Base-by-base conservation (phyloP, 2,888 invertebrate genomes). In the Parapristionchus giblindavisi region DNA sequence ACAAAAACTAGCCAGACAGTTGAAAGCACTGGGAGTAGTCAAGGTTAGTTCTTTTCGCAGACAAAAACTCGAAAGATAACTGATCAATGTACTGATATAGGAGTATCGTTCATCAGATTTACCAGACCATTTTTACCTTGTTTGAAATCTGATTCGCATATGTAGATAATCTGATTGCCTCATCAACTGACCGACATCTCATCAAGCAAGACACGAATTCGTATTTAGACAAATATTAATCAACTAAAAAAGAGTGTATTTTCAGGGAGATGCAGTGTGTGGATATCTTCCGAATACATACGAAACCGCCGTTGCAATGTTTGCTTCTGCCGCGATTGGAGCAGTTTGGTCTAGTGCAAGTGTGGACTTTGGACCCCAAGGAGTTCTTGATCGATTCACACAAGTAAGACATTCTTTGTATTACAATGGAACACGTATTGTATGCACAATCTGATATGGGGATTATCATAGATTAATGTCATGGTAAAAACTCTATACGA, bases 331-430 rank as follows among this genome's bases (percentile, higher is more conserved):
- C 1, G 89, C 90, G 77, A 85, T 91, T 29, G 91, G 68, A 38
- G 91, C 91, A 3, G 88, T 90, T 0, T 91, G 91, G 91, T 90
- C 90, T 70, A 90, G 90, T 6, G 90, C 91, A 0, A 90, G 90
- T 2, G 90, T 91, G 2, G 91, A 91, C 82, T 91, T 91, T 85
- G 91, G 91, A 77, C 89, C 89, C 34, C 88, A 89, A 77, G 90
- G 85, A 17, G 86, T 86, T 24, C 77, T 85, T 24, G 86, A 85
- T 63, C 75, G 86, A 32, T 84, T 84, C 66, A 56, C 60, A 43
- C 85, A 85, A 77, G 83, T 84, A 65, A 38, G 38, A 8, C 36
- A 74, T n/a, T n/a, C n/a, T n/a, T n/a, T n/a, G n/a, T n/a, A n/a
- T n/a, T n/a, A n/a, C n/a, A n/a, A n/a, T n/a, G n/a, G n/a, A n/a